These are phyloP conservation scores for Aricia artaxerxes DNA, from an alignment of 2,888 invertebrate species.

Conservation along the genomic window DNA sequence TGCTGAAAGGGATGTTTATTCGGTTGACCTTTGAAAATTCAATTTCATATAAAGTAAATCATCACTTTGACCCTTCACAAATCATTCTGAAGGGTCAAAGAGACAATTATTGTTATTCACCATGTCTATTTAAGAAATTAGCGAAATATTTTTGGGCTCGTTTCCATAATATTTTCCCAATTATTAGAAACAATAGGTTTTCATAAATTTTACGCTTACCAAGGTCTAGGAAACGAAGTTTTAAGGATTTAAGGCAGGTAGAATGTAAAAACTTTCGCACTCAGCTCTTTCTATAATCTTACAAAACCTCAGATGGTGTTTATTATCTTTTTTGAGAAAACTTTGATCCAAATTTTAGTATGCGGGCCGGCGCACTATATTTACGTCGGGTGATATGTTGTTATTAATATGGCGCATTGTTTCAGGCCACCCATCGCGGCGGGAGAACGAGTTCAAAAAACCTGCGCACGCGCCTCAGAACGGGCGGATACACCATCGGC, in stretches of 20 bases:
- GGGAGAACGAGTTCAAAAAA: constrained; percentile 83
- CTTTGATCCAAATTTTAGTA: neutral
- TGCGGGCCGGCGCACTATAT: constrained; percentile 7
- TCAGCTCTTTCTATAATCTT: neutral
- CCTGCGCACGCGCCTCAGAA: constrained; percentile 79
- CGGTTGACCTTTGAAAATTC: neutral
- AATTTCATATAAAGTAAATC: neutral
- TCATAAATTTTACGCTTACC: no score
- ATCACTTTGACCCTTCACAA: no score
- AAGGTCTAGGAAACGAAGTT: no score
- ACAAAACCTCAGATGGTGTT: neutral
- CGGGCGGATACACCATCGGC: constrained; percentile 70
- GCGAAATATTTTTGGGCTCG: neutral
- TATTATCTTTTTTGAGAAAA: neutral
- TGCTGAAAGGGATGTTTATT: neutral
- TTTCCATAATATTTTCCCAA: no score
- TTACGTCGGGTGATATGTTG: constrained; percentile 17
- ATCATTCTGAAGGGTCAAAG: neutral
- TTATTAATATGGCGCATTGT: constrained; percentile 37
- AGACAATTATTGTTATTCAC: neutral
- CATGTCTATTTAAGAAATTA: neutral
- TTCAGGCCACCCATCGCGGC: constrained; percentile 73
- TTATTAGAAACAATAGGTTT: no score
- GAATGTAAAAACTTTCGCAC: neutral
- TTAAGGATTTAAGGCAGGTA: neutral